Evolutionary conservation across 2,888 invertebrate species (phyloP).

Genomic region (Acrobasis consociella): DNA sequence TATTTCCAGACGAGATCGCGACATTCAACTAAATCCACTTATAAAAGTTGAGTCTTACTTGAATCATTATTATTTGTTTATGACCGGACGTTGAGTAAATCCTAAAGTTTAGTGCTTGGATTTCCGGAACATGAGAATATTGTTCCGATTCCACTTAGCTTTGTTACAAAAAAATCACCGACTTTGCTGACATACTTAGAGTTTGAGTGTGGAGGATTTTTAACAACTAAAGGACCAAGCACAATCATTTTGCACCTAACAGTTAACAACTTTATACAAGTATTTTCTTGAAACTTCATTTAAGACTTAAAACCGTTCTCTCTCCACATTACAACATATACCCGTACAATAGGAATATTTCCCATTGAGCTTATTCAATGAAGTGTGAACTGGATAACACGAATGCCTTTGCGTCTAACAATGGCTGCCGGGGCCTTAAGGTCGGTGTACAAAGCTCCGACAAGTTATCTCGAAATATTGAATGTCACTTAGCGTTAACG

Average conservation of each 20-base stretch:
- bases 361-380: conserved; percentile 65
- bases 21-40: neutral
- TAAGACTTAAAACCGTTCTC: neutral
- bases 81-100: neutral
- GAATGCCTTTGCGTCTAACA: conserved; percentile 54
- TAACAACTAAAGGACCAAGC: too few species aligned
- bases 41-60: neutral
- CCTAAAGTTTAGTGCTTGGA: neutral
- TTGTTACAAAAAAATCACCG: neutral
- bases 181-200: neutral
- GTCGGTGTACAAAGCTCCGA: conserved; percentile 40
- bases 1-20: neutral
- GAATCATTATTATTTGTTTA: neutral
- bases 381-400: conserved; percentile 70
- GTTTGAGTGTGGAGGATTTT: neutral
- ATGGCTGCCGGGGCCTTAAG: conserved; percentile 49
- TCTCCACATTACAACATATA: conserved; percentile 27
- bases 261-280: too few species aligned
- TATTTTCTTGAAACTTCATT: neutral
- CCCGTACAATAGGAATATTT: conserved; percentile 59
- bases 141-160: neutral
- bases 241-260: too few species aligned
- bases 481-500: conserved; percentile 15
- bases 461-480: conserved; percentile 20
- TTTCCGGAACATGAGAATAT: too few species aligned